A percentile compares a stretch with the other conserved stretches of the same genome.
These are phyloP conservation scores for Eulemur mongoz DNA, from an alignment of 2,797 vertebrate genomes.

Conservation along the genomic window DNA sequence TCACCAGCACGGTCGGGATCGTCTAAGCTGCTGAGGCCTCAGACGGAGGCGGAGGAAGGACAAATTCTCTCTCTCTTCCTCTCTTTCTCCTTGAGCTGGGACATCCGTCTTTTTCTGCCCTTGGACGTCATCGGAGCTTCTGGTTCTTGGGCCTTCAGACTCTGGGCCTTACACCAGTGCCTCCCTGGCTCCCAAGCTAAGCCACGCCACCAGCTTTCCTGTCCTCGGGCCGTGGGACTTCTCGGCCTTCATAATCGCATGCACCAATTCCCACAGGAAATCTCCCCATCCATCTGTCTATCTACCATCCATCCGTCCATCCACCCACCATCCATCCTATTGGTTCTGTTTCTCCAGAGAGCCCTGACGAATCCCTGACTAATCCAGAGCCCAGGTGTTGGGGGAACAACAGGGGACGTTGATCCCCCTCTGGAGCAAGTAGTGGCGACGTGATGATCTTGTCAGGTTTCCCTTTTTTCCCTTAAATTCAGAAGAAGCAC, in stretches of 20 bases:
- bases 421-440: not conserved
- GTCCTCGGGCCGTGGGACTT: not conserved
- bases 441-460: not conserved
- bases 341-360: not conserved
- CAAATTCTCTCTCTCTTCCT: not conserved
- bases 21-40: not conserved
- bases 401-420: not conserved
- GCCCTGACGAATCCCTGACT: not conserved
- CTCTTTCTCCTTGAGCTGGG: not conserved
- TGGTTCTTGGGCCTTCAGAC: not conserved
- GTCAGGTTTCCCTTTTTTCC: not conserved
- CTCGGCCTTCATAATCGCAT: rapidly evolving
- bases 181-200: too few relatives aligned
- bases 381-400: not conserved
- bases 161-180: not conserved
- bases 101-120: too few relatives aligned
- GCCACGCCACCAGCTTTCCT: not conserved
- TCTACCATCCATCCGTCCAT: not conserved
- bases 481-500: not conserved
- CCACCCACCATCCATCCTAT: not conserved
- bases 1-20: rapidly evolving
- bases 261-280: not conserved
- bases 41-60: not conserved
- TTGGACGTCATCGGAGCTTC: rapidly evolving
- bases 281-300: too few relatives aligned